phyloP scores from a whole-genome alignment of 1,140 invertebrate genomes.

The Probaryconus sp. region DNA sequence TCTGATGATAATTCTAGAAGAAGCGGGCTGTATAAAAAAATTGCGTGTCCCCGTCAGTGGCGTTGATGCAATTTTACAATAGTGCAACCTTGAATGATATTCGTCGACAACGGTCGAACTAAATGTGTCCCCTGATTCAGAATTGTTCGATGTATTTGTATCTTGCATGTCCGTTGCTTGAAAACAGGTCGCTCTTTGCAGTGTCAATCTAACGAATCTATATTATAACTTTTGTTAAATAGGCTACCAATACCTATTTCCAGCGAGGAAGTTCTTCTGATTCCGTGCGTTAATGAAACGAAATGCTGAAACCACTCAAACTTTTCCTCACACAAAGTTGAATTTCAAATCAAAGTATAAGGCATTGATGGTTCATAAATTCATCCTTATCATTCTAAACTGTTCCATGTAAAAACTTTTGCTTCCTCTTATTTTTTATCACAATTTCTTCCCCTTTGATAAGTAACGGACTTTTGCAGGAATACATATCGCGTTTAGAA shows the following conservation, averaged over 20 bases:
- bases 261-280: conserved; percentile 63
- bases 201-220: conserved; percentile 63
- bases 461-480: too few relatives aligned
- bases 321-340: conserved; percentile 53
- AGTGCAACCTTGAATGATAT: conserved; percentile 57
- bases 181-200: conserved; percentile 63
- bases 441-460: too few relatives aligned
- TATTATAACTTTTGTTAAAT: conserved; percentile 64
- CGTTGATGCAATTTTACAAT: conserved; percentile 41
- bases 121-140: conserved; percentile 47
- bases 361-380: conserved; percentile 55
- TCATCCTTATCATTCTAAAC: conserved; percentile 45
- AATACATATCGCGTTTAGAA: too few relatives aligned
- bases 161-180: conserved; percentile 58
- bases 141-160: conserved; percentile 58
- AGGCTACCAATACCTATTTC: conserved; percentile 65
- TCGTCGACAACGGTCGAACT: conserved; percentile 51
- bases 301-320: conserved; percentile 62
- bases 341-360: conserved; percentile 57
- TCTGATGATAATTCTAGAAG: too few relatives aligned
- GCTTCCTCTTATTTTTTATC: too few relatives aligned
- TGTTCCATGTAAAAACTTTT: conserved; percentile 22
- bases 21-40: too few relatives aligned
- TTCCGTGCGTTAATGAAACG: conserved; percentile 61
- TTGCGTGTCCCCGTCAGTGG: conserved; percentile 28